These are phyloP conservation scores for Bombus haemorrhoidalis DNA, from an alignment of 1,140 invertebrate species.

Conservation along the genomic window DNA sequence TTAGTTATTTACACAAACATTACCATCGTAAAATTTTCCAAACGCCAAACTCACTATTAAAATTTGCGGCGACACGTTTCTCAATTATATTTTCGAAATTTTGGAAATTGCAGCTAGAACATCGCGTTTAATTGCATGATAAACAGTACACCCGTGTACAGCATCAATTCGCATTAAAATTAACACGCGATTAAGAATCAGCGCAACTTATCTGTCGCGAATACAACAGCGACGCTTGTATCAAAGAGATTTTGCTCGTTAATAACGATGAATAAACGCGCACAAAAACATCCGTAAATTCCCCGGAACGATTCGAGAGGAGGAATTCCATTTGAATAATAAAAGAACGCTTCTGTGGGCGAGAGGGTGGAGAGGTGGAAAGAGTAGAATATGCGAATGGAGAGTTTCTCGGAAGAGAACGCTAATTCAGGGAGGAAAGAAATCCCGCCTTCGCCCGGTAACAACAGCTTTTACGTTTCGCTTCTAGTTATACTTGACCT, in stretches of 20 bases:
- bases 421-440: conserved; percentile 26
- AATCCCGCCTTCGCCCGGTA: conserved; percentile 11
- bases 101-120: neutral
- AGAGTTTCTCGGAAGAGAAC: conserved; percentile 4
- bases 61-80: too few species aligned
- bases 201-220: neutral
- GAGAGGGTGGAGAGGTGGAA: neutral
- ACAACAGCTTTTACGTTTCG: conserved; percentile 38
- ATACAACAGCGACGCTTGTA: neutral
- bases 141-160: neutral
- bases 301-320: neutral
- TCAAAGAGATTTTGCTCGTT: neutral
- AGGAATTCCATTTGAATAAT: conserved; percentile 34
- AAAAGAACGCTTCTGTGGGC: neutral
- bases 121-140: neutral
- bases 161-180: neutral
- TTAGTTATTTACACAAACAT: too few species aligned
- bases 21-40: too few species aligned
- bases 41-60: too few species aligned
- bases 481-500: conserved; percentile 44
- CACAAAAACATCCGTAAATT: conserved; percentile 15
- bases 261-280: conserved; percentile 13
- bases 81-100: neutral
- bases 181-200: conserved; percentile 3
- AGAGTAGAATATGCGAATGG: neutral